phyloP scores from a whole-genome alignment of 2,888 invertebrate species.

The Diaprepes abbreviatus region DNA sequence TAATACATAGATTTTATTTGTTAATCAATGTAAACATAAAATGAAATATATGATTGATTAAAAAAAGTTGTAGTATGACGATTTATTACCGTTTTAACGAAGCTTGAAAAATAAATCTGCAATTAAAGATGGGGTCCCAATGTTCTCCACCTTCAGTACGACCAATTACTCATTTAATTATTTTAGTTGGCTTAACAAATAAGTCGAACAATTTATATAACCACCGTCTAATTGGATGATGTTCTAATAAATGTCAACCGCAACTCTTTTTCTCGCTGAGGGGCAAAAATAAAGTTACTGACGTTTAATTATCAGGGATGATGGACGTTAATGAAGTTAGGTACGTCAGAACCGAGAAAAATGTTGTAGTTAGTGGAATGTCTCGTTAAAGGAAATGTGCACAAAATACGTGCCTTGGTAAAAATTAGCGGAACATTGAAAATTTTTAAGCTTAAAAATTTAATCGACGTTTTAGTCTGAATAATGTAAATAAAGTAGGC shows the following conservation, averaged over 20 bases:
- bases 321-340: conserved; percentile 8
- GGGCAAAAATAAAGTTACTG: conserved; percentile 14
- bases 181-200: too few species aligned
- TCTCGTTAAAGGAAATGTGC: neutral
- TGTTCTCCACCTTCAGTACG: too few species aligned
- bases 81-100: too few species aligned
- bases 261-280: conserved; percentile 1
- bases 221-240: neutral
- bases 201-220: neutral
- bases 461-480: too few species aligned
- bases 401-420: neutral
- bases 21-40: too few species aligned
- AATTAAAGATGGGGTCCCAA: too few species aligned
- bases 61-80: too few species aligned
- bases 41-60: too few species aligned
- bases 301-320: conserved; percentile 15
- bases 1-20: too few species aligned
- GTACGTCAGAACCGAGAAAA: conserved; percentile 11
- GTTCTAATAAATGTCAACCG: conserved; percentile 9
- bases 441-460: neutral
- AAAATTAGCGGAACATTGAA: neutral
- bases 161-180: too few species aligned
- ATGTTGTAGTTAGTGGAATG: conserved; percentile 10
- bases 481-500: too few species aligned
- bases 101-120: too few species aligned